Base-by-base conservation (phyloP, 2,113 vertebrate species). In the Hucho hucho region DNA sequence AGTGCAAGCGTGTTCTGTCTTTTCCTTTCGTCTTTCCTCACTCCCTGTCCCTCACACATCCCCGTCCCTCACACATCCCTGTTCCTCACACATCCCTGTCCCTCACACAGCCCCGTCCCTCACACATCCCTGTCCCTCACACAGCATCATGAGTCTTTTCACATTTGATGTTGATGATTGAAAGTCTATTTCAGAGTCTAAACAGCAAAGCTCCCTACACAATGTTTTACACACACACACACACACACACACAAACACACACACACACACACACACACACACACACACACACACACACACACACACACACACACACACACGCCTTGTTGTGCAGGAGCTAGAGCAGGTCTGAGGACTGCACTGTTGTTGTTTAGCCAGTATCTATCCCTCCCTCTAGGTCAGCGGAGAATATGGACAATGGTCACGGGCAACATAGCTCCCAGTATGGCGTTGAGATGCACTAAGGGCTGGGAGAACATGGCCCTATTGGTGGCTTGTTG, bases 401-500 rank as follows among this genome's bases (percentile, higher is more conserved):
- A 99, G 83, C 95, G 95, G 58, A 97, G 88, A 80, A 96, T 92
- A 28, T 72, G 70, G 71, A 93, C 93, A 4, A 88, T 92, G 80
- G 85, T 83, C 83, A 95, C 79, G 78, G 90, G 92, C 80, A 89
- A 81, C 80, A 93, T 87, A 89, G 95, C 82, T 79, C 93, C 81
- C 73, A 93, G 84, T 84, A 96, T 89, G 83, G 92, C 84, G 0
- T 76, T 86, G 74, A 86, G 59, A 59, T 88, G 78, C 71, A 85
- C 74, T 79, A 84, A 84, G 61, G 86, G 75, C 76, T 72, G 87
- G 91, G 1, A 87, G 79, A 87, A 88, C 28, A 86, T 80, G 46
- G 87, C 90, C 75, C 92, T 77, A 14, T 91, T 93, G 71, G 95
- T 94, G 7, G 96, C 96, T 92, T 96, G 96, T 90, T 97, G 96